Percentiles rank a stretch among this genome's conserved stretches.
phyloP scores from a whole-genome alignment of 2,113 vertebrate genomes.

The Amphiprion percula region DNA sequence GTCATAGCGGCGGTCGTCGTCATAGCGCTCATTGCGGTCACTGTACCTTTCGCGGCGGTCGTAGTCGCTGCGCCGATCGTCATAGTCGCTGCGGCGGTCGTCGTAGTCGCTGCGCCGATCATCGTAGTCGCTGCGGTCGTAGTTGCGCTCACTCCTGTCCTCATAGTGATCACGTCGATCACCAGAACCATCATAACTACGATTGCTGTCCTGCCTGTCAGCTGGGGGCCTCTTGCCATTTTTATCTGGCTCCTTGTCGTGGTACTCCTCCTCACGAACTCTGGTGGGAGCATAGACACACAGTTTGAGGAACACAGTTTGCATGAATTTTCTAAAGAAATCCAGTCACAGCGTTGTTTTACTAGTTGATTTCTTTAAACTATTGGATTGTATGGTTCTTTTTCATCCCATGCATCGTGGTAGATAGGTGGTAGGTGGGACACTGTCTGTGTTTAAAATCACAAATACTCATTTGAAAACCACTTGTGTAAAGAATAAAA shows the following conservation, averaged over 20 bases:
- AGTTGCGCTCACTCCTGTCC: slow-evolving; percentile 21
- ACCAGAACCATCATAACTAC: background rate
- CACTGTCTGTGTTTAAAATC: background rate
- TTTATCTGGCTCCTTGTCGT: slow-evolving; percentile 29
- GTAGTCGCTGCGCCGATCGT: slow-evolving; percentile 47
- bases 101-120: slow-evolving; percentile 32
- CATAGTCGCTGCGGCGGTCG: slow-evolving; percentile 25
- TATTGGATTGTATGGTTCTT: no score
- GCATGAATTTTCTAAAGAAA: background rate
- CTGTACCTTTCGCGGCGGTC: slow-evolving; percentile 15
- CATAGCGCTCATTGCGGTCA: slow-evolving; percentile 1
- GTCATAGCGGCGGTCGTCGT: slow-evolving; percentile 39
- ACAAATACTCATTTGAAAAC: background rate
- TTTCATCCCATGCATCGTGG: no score
- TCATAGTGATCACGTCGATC: slow-evolving; percentile 9
- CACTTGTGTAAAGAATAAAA: background rate
- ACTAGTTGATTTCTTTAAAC: background rate
- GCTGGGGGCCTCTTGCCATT: slow-evolving; percentile 7
- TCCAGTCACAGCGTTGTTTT: background rate
- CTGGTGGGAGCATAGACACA: slow-evolving; percentile 50
- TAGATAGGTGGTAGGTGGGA: background rate
- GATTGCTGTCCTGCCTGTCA: background rate
- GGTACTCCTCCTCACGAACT: slow-evolving; percentile 15
- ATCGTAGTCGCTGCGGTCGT: slow-evolving; percentile 2
- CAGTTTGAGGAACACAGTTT: background rate